Evolutionary conservation across 2,113 vertebrate genomes (phyloP), one percentile per base, ranked within the genome.

Genomic region (Nanger granti): DNA sequence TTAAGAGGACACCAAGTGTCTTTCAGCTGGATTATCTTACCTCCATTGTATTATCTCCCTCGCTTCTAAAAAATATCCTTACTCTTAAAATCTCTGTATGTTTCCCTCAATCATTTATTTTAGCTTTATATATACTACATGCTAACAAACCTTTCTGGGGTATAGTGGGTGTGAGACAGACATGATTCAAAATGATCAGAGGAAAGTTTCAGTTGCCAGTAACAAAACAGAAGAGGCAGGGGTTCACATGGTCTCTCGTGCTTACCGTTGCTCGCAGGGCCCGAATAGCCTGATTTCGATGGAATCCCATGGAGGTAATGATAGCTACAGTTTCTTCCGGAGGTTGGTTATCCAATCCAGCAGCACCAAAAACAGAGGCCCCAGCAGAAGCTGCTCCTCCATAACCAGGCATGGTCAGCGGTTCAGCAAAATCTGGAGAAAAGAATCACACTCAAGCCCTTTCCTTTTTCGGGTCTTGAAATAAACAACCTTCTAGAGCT

Each of bases 241-340:
- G 8, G 26, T 29, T 41, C 37, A 11, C 24, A 24, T 55, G 55
- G 10, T n/a, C 44, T n/a, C 41, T 8, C 1, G 8, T 26, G 98
- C 99, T 99, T 98, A 99, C 99, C 73, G 99, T 99, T 96, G 99
- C 99, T 98, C 99, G 99, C 28, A 99, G 98, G 0, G 99, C 99
- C 55, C 98, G 99, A 96, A 99, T 98, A n/a, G 99, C 99, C 96
- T 99, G 98, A 97, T 98, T 98, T 95, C 99, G 99, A 66, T 99
- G 99, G 98, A 99, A 99, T 95, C 99, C 99, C 99, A 99, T 99
- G 34, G 99, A 99, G 28, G 99, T 99, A 60, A 99, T 99, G 93
- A 99, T 99, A 96, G 99, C 98, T 49, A 99, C 97, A 88, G 99
- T 99, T 98, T 99, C 99, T 98, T 99, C 99, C 0, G 99, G 99